Conservation (phyloP, 2,113 vertebrate genomes). For the Microtus oregoni region DNA sequence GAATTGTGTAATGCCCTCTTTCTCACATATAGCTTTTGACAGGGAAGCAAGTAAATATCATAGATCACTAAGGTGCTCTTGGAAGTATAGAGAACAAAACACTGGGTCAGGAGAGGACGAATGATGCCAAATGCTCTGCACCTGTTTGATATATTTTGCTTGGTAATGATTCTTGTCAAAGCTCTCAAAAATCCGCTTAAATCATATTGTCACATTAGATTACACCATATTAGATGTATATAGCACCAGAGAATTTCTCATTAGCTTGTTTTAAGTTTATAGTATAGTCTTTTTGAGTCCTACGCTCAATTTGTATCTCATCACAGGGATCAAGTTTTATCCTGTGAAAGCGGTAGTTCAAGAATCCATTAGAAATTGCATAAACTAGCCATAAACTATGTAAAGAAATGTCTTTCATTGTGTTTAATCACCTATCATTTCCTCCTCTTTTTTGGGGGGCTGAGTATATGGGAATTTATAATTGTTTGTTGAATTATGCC, state of each 20-base stretch:
- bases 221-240: not conserved
- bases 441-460: not conserved
- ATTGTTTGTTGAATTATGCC: not conserved
- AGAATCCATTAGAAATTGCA: not conserved
- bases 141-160: not conserved
- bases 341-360: not conserved
- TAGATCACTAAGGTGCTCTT: not conserved
- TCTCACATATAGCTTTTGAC: constrained; percentile 21
- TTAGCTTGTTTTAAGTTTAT: not conserved
- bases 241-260: not conserved
- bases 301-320: not conserved
- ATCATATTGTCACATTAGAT: not conserved
- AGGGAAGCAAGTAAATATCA: not conserved
- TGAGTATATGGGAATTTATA: not conserved
- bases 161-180: not conserved
- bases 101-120: not conserved
- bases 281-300: not conserved
- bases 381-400: not conserved
- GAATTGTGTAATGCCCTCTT: not conserved
- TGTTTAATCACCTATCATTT: not conserved
- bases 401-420: constrained; percentile 37
- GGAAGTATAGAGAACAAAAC: not conserved
- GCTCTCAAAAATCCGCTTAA: not conserved
- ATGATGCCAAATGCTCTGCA: not conserved
- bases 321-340: not conserved